Evolutionary conservation across 1,140 invertebrate genomes (phyloP), one percentile per base, ranked within the genome.

Genomic region (Halyomorpha halys): DNA sequence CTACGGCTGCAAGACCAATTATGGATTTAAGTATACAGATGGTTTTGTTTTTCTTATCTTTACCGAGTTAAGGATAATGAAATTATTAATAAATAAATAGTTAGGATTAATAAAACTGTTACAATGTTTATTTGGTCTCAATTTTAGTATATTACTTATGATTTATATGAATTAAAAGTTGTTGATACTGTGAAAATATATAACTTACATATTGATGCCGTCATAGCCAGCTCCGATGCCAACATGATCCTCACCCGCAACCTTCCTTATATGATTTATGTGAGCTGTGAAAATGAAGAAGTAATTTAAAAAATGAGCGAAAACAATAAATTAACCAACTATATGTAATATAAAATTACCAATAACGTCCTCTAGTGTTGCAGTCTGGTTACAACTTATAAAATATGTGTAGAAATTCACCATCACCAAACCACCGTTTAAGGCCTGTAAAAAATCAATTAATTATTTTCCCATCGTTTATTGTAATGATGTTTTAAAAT

Each of bases 221-320:
- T 93, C 89, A 73, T 89, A 93, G n/a, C 89, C 89, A 19, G 89
- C 89, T 0, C 90, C 89, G 34, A 93, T 83, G 0, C 90, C 90
- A 39, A 92, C 87, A 73, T 89, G 85, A 76, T 94, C 89, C 53
- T 90, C 82, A n/a, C 90, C 91, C 39, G 87, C 84, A 66, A 90
- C 79, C 62, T 83, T 81, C 69, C 84, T 84, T 70, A 94, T 87
- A 74, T 94, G 86, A 73, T 93, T 89, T 73, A 93, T 91, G 74
- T 94, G 90, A 74, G 87, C 89, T 92, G 80, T 27, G 79, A 80
- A 70, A 73, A 61, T 69, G 62, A 69, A 51, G 69, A 34, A 60
- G 65, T 30, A n/a, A 16, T 56, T 23, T 11, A 27, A 25, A 56
- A 62, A 64, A 11, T 39, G 1, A 39, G 1, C 11, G 1, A 30